Base-by-base conservation (phyloP, 2,113 vertebrate species). In the Petroica traversi region DNA sequence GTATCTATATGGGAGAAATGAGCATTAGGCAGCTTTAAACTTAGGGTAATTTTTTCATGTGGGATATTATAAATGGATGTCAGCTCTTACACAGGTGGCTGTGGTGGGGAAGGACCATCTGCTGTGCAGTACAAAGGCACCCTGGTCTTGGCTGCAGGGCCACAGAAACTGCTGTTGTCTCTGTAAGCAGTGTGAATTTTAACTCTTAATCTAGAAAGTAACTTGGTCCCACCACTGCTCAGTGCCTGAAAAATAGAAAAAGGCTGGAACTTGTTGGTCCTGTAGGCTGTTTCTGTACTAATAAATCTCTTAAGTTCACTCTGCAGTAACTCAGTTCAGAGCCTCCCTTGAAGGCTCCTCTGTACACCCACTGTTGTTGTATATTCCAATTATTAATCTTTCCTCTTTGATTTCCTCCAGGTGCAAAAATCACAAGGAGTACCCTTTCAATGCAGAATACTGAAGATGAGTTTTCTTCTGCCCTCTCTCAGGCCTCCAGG, bases 391-490 rank as follows among this genome's bases (percentile, higher is more conserved):
- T 67, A 48, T 62, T 89, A 76, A 92, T 41, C 16, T 51, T 86
- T 58, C 25, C 8, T 84, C 28, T 92, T 76, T 66, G 12, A 33
- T 78, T 33, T 79, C 67, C 3, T 78, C 25, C 82, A 98, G 97
- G 86, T 97, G 97, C 76, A 88, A 31, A 73, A 96, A 93, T 57
- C 97, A 85, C 64, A 97, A 96, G 90, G 97, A 97, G 20, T 98
- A 97, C 81, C 97, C 97, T 58, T 98, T 98, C 95, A 92, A 76
- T 57, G 90, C 89, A 34, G 97, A 97, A 77, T 98, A 96, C 78
- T 98, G 91, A 97, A 85, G 59, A 20, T 6, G 3, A 1, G 3
- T n/a, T 46, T 48, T 38, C 26, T 33, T 36, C 45, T 82, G 64
- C 10, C n/a, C 33, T 59, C 16, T 49, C 75, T 45, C 18, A 85